A percentile compares a stretch with the other conserved stretches of the same genome.
These are phyloP conservation scores for Charanyca ferruginea DNA, from an alignment of 2,888 invertebrate genomes.

Conservation along the genomic window DNA sequence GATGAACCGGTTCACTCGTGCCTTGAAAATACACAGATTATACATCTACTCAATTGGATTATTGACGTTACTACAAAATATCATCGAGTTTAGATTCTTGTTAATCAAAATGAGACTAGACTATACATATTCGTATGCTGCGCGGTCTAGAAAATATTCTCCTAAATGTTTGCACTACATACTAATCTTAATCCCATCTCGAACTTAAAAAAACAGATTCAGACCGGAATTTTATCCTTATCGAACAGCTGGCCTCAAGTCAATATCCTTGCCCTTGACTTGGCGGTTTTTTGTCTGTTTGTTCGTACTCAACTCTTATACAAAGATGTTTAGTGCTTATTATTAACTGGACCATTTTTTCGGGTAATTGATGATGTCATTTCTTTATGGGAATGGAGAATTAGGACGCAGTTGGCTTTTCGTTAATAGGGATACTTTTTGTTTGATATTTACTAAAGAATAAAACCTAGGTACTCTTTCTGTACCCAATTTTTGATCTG, in stretches of 20 bases:
- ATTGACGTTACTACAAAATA: no score
- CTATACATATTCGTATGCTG: no score
- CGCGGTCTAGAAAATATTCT: no score
- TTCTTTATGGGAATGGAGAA: slow-evolving; percentile 33
- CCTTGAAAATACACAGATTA: no score
- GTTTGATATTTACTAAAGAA: no score
- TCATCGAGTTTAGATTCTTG: no score
- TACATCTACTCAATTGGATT: no score
- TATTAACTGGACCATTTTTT: slow-evolving; percentile 52
- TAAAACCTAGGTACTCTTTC: no score
- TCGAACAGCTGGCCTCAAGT: slow-evolving; percentile 43
- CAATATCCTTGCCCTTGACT: slow-evolving; percentile 58
- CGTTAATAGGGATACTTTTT: background rate
- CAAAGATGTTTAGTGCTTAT: slow-evolving; percentile 52
- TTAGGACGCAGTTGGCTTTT: background rate
- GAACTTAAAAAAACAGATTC: no score
- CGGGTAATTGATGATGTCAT: slow-evolving; percentile 61
- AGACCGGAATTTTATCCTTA: slow-evolving; percentile 34
- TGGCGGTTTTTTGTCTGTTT: slow-evolving; percentile 48
- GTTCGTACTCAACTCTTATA: slow-evolving; percentile 16
- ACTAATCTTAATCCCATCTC: slow-evolving; percentile 15
- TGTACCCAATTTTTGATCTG: no score
- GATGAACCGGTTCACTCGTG: no score
- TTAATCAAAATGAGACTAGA: no score
- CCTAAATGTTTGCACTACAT: background rate